Percentiles rank a stretch among this genome's conserved stretches.
These are phyloP conservation scores for Eilema depressum DNA, from an alignment of 2,888 invertebrate genomes.

Conservation along the genomic window DNA sequence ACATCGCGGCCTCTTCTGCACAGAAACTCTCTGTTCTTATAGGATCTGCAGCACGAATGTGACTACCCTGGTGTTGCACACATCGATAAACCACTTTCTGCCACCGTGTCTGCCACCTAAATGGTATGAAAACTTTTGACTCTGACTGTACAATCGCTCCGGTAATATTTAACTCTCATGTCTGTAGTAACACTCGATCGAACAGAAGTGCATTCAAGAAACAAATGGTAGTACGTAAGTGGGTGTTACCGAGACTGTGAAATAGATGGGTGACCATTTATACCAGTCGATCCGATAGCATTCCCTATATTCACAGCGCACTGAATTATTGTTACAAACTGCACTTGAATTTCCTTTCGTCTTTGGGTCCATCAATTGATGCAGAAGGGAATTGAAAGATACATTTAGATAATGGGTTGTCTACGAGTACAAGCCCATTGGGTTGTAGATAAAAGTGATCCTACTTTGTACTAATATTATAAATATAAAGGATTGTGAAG, in stretches of 20 bases:
- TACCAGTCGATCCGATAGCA: neutral
- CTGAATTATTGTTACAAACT: neutral
- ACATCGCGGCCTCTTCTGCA: too few species aligned
- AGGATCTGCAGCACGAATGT: too few species aligned
- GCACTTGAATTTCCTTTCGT: neutral
- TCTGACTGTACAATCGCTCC: neutral
- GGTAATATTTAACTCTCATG: neutral
- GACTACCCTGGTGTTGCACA: too few species aligned
- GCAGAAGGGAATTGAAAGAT: neutral
- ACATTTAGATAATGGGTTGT: neutral
- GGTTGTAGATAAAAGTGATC: neutral
- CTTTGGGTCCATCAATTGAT: neutral
- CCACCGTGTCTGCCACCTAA: too few species aligned
- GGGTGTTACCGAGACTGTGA: neutral
- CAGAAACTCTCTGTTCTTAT: too few species aligned
- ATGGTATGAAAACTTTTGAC: too few species aligned
- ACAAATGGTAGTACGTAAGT: slow-evolving; percentile 2
- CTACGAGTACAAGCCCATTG: neutral
- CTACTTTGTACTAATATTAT: neutral
- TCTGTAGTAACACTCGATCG: neutral
- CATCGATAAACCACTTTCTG: too few species aligned
- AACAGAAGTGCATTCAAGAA: neutral
- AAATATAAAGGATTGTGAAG: too few species aligned
- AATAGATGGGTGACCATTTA: neutral
- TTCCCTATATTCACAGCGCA: neutral